A percentile compares a stretch with the other conserved stretches of the same genome.
Conservation (phyloP, 1,140 invertebrate species). For the Pseudomyrmex sp. region DNA sequence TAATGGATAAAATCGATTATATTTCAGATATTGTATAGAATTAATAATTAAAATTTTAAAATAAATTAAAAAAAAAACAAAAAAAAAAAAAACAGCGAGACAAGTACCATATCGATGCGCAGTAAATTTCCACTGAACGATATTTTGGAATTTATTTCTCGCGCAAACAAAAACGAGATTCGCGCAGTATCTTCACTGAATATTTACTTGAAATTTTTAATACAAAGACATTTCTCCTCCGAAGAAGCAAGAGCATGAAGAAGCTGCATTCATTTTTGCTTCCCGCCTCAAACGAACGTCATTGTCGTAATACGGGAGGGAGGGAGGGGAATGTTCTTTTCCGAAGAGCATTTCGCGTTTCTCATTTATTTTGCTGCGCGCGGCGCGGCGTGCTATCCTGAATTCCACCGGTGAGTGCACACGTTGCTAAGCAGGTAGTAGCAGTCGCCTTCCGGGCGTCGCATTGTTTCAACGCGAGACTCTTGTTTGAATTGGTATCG, state of each 20-base stretch:
- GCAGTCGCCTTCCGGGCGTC: not conserved
- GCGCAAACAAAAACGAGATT: conserved; percentile 1
- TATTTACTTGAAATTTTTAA: conserved; percentile 19
- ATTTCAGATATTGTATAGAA: not conserved
- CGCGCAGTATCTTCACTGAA: not conserved
- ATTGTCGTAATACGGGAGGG: not conserved
- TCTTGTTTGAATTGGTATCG: conserved; percentile 57
- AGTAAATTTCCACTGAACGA: not conserved
- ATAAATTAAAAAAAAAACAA: no score
- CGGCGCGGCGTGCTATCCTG: not conserved
- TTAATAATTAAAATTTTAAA: conserved; percentile 10
- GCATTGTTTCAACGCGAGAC: conserved; percentile 40
- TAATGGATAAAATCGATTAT: not conserved
- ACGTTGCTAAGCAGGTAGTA: not conserved
- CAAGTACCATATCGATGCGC: not conserved
- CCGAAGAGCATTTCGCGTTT: not conserved
- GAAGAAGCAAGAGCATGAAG: not conserved
- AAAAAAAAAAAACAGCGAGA: not conserved
- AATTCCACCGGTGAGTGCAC: not conserved
- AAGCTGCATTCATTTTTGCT: not conserved
- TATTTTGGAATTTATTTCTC: conserved; percentile 26
- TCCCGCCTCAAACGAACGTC: not conserved
- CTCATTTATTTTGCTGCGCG: conserved; percentile 12
- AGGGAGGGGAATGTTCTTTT: conserved; percentile 1
- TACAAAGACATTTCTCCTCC: no score